phyloP scores from a whole-genome alignment of 2,113 vertebrate genomes.

The Sialia sialis region DNA sequence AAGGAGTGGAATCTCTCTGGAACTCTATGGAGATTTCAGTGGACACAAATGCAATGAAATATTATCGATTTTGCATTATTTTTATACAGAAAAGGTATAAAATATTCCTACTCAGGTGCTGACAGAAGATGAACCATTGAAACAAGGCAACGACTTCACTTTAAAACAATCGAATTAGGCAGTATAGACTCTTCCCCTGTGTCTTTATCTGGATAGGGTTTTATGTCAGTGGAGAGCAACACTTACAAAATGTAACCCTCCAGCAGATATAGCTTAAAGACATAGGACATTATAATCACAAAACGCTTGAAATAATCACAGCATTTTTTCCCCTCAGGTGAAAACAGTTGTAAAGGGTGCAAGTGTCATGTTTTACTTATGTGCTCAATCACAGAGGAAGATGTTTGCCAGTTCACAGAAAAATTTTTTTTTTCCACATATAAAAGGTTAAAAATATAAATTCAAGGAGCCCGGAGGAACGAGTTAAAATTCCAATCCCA shows the following conservation, averaged over 20 bases:
- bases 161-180: neutral
- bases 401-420: neutral
- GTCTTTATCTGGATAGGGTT: rapidly evolving
- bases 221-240: neutral
- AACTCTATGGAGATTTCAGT: neutral
- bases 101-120: neutral
- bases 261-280: neutral
- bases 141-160: neutral
- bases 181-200: neutral
- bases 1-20: neutral
- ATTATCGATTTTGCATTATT: neutral
- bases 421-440: neutral
- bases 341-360: neutral
- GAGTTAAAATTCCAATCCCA: neutral
- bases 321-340: neutral
- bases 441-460: neutral
- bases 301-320: neutral
- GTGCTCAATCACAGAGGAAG: neutral
- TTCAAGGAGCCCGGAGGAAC: neutral
- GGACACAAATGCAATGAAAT: neutral
- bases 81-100: neutral
- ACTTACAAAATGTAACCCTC: neutral
- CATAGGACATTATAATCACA: neutral
- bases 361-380: neutral
- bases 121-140: neutral